phyloP scores from a whole-genome alignment of 1,140 invertebrate species.

The Neodiprion fabricii region DNA sequence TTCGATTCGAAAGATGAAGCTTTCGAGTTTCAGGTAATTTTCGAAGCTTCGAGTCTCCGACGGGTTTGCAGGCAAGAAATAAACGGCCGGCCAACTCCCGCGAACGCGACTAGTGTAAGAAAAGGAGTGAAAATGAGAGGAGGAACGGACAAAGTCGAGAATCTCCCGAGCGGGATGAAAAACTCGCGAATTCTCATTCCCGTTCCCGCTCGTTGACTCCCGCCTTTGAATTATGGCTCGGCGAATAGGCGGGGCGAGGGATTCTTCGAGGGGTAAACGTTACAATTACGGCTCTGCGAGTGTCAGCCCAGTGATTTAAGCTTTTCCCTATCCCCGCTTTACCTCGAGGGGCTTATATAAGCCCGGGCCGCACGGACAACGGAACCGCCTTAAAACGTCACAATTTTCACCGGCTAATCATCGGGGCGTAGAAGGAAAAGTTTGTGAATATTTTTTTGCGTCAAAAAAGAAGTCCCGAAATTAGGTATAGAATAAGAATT shows the following conservation, averaged over 20 bases:
- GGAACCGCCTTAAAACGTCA: too few relatives aligned
- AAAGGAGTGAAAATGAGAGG: slow-evolving; percentile 3
- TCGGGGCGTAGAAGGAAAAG: too few relatives aligned
- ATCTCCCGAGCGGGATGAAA: slow-evolving; percentile 23
- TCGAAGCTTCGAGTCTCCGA: neutral
- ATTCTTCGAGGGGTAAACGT: slow-evolving; percentile 25
- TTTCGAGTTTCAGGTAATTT: neutral
- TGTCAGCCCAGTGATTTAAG: slow-evolving; percentile 40
- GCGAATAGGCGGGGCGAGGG: slow-evolving; percentile 31
- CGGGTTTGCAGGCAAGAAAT: neutral
- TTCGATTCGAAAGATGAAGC: slow-evolving; percentile 20
- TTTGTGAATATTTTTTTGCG: too few relatives aligned
- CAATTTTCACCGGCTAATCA: too few relatives aligned
- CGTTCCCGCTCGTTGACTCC: slow-evolving; percentile 7
- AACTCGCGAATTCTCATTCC: slow-evolving; percentile 15
- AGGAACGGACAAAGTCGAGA: slow-evolving; percentile 6
- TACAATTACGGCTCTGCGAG: slow-evolving; percentile 40
- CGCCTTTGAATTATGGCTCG: slow-evolving; percentile 30
- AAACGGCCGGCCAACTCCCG: neutral
- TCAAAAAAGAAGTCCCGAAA: too few relatives aligned
- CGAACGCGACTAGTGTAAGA: neutral
- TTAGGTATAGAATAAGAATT: too few relatives aligned
- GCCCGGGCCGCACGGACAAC: too few relatives aligned
- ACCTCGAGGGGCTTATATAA: too few relatives aligned
- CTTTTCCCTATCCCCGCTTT: slow-evolving; percentile 13